phyloP scores from a whole-genome alignment of 2,888 invertebrate species.

The Cremastobaeus sp. region DNA sequence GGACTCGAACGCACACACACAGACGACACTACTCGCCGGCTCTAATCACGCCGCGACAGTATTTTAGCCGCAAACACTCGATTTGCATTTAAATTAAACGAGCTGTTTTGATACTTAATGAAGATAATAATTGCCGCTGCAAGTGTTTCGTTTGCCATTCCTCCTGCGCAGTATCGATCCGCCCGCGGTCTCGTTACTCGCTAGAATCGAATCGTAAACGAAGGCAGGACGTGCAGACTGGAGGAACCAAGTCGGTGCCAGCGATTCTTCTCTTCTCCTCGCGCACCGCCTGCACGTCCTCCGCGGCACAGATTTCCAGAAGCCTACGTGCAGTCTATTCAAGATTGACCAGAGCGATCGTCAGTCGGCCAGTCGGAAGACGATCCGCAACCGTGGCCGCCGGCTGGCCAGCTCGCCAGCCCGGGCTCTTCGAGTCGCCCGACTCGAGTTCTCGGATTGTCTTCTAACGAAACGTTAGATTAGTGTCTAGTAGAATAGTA shows the following conservation, averaged over 20 bases:
- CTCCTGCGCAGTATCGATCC: constrained; percentile 18
- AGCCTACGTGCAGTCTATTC: constrained; percentile 26
- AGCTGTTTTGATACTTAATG: constrained; percentile 55
- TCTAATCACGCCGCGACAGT: constrained; percentile 25
- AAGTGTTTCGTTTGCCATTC: constrained; percentile 31
- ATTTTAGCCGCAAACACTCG: constrained; percentile 42
- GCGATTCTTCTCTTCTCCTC: too few relatives aligned
- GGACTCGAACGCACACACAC: not conserved
- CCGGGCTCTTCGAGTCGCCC: constrained; percentile 17
- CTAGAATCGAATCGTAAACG: not conserved
- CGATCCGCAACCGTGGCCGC: not conserved
- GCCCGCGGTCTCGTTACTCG: constrained; percentile 6
- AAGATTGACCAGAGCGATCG: constrained; percentile 2
- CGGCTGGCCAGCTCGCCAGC: constrained; percentile 18
- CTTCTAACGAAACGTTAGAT: constrained; percentile 60
- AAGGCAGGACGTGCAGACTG: too few relatives aligned
- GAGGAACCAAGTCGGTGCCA: too few relatives aligned
- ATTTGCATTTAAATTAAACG: constrained; percentile 46
- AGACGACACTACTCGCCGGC: constrained; percentile 13
- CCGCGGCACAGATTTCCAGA: too few relatives aligned
- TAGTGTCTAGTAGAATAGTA: constrained; percentile 69
- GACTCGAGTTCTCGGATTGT: too few relatives aligned
- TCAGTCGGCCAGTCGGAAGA: not conserved
- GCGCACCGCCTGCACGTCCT: too few relatives aligned
- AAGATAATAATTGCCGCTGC: constrained; percentile 35